These are phyloP conservation scores for Carduelis carduelis DNA, from an alignment of 2,797 vertebrate genomes.

Conservation along the genomic window DNA sequence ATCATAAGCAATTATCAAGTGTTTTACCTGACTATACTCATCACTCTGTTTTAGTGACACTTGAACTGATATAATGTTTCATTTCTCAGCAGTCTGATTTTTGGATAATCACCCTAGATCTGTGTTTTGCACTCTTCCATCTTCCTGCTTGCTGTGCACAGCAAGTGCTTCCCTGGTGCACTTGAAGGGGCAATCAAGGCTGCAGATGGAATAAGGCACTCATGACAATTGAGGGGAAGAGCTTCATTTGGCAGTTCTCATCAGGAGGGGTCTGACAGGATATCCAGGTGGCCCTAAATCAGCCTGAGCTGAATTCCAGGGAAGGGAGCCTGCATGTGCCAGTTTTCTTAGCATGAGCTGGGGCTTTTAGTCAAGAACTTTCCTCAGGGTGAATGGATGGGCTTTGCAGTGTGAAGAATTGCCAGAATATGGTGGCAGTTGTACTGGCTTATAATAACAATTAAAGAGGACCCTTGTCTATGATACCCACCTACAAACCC, in stretches of 20 bases:
- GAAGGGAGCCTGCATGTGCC: not conserved
- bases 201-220: conserved; percentile 2
- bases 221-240: conserved; percentile 25
- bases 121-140: conserved; percentile 21
- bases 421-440: not conserved
- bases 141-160: conserved; percentile 6
- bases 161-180: conserved; percentile 33
- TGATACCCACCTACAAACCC: not conserved
- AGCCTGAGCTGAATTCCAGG: not conserved
- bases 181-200: conserved; percentile 53
- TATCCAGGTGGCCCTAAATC: conserved; percentile 28
- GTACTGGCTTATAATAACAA: not conserved
- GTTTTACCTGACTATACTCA: conserved; percentile 50
- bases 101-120: conserved; percentile 25
- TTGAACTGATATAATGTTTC: conserved; percentile 34
- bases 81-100: conserved; percentile 48
- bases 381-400: not conserved
- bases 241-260: conserved; percentile 34
- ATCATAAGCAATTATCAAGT: conserved; percentile 71
- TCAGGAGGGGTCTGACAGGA: not conserved
- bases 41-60: conserved; percentile 60
- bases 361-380: not conserved
- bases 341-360: not conserved
- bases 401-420: not conserved
- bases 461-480: accelerated